Percentiles rank a stretch among this genome's conserved stretches.
Evolutionary conservation across 2,888 invertebrate genomes (phyloP).

Genomic region (Rhimphoctona megacephalus): DNA sequence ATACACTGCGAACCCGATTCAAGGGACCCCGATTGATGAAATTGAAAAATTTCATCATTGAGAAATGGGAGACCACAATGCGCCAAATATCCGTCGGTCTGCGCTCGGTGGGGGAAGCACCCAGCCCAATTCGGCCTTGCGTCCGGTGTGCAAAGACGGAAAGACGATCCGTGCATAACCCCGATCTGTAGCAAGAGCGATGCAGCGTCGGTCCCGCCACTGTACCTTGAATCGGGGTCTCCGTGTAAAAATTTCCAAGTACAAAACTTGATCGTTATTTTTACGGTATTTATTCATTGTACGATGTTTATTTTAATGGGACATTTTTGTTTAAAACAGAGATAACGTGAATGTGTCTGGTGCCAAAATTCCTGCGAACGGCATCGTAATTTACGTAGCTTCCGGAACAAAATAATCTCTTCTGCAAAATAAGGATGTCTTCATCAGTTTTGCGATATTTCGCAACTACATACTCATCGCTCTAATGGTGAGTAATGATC

Average conservation of each 20-base stretch:
- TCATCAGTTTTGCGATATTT: conserved; percentile 35
- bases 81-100: too few relatives aligned
- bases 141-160: too few relatives aligned
- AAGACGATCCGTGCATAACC: too few relatives aligned
- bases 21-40: too few relatives aligned
- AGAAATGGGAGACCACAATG: too few relatives aligned
- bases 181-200: too few relatives aligned
- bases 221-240: too few relatives aligned
- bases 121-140: too few relatives aligned
- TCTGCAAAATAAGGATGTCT: conserved; percentile 37
- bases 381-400: conserved; percentile 62
- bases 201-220: too few relatives aligned
- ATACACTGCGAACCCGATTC: too few relatives aligned
- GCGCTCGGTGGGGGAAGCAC: too few relatives aligned
- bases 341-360: conserved; percentile 34
- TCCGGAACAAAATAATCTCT: conserved; percentile 48
- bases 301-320: neutral
- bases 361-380: conserved; percentile 51
- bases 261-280: neutral
- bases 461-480: neutral
- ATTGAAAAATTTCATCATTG: too few relatives aligned
- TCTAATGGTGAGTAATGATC: conserved; percentile 24
- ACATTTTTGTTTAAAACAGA: conserved; percentile 49
- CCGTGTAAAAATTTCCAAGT: neutral
- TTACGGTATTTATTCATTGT: neutral